A percentile compares a stretch with the other conserved stretches of the same genome.
Conservation (phyloP, 1,140 invertebrate genomes). For the Atta texana region DNA sequence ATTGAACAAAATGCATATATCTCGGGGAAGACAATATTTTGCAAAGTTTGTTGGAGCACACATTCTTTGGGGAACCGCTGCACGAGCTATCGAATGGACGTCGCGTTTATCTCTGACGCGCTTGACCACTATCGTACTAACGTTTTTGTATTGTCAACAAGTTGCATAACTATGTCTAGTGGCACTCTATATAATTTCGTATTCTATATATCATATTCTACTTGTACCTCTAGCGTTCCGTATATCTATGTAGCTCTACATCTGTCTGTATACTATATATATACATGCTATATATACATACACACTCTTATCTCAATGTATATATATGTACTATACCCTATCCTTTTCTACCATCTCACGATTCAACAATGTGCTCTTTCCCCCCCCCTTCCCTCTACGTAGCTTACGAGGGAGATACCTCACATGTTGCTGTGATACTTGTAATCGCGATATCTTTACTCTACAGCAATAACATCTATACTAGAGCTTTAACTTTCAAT, state of each 20-base stretch:
- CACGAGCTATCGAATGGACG: slow-evolving; percentile 26
- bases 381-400: neutral
- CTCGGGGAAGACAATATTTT: slow-evolving; percentile 29
- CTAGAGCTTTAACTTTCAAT: neutral
- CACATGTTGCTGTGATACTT: slow-evolving; percentile 38
- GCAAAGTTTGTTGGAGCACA: slow-evolving; percentile 2
- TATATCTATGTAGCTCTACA: slow-evolving; percentile 79
- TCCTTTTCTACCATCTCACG: slow-evolving; percentile 53
- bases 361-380: neutral
- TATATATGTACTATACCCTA: slow-evolving; percentile 75
- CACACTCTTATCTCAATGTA: slow-evolving; percentile 70
- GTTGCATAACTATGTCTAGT: slow-evolving; percentile 66
- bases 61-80: neutral
- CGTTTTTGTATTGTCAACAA: slow-evolving; percentile 68
- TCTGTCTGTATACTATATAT: slow-evolving; percentile 76
- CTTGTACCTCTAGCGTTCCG: slow-evolving; percentile 70
- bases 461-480: slow-evolving; percentile 12
- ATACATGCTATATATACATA: slow-evolving; percentile 74
- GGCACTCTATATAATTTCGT: slow-evolving; percentile 69
- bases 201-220: slow-evolving; percentile 64
- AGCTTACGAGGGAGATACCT: slow-evolving; percentile 21
- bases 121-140: slow-evolving; percentile 67
- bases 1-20: slow-evolving; percentile 26
- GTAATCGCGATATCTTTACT: slow-evolving; percentile 20
- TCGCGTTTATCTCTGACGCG: slow-evolving; percentile 60